These are phyloP conservation scores for Acropternis orthonyx DNA, from an alignment of 2,797 vertebrate species.

Conservation along the genomic window DNA sequence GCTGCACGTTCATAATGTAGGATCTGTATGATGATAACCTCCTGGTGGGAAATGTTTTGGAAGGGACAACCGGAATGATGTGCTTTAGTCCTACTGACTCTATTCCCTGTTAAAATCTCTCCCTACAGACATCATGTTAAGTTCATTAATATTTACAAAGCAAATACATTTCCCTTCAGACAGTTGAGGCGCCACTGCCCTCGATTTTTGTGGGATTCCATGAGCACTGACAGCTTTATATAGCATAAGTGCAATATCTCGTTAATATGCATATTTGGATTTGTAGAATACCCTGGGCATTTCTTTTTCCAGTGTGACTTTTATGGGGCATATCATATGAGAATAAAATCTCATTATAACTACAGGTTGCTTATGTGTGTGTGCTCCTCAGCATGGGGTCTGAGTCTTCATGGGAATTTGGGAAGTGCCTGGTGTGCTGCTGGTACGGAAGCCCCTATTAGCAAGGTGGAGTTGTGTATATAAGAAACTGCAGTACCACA, in stretches of 20 bases:
- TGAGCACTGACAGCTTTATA: neutral
- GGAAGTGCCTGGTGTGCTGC: neutral
- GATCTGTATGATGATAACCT: neutral
- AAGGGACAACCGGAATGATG: neutral
- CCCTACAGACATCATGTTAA: neutral
- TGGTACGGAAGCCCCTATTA: neutral
- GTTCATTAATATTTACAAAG: constrained; percentile 19
- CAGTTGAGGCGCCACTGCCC: neutral
- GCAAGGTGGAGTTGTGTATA: neutral
- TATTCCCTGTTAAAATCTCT: neutral
- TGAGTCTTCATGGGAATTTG: neutral
- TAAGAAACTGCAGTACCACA: neutral
- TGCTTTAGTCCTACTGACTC: neutral
- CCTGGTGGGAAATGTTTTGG: neutral
- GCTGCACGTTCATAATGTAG: neutral
- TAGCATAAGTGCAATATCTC: neutral
- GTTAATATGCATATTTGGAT: neutral
- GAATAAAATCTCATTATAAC: neutral
- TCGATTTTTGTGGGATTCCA: neutral
- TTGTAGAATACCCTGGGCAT: neutral
- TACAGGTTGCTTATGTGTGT: neutral
- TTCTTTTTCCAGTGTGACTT: neutral
- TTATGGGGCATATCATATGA: neutral
- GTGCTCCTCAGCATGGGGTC: neutral
- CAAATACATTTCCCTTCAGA: neutral